Evolutionary conservation across 2,113 vertebrate species (phyloP).

Genomic region (Argyrosomus japonicus): DNA sequence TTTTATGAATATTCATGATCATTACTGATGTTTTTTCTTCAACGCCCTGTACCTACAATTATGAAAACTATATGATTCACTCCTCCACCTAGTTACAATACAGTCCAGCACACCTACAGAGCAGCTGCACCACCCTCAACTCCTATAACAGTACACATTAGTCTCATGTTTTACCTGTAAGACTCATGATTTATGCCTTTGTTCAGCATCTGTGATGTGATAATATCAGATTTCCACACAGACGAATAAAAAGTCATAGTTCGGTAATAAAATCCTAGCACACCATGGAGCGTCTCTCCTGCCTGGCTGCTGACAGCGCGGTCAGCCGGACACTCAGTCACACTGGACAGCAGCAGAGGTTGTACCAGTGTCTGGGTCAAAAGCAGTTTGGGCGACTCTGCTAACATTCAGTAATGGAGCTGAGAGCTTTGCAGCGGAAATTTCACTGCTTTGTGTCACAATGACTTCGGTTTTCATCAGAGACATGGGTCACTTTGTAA

Average conservation of each 20-base stretch:
- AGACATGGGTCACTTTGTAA: no score
- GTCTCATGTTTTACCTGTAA: background rate
- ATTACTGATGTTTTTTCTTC: background rate
- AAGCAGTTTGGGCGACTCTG: background rate
- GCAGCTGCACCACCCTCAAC: background rate
- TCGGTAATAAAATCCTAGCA: no score
- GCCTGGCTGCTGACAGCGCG: background rate
- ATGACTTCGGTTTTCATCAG: no score
- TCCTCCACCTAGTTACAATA: background rate
- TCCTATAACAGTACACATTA: background rate
- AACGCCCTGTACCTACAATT: background rate
- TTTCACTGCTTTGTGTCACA: no score
- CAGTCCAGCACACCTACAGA: background rate
- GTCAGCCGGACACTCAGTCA: background rate
- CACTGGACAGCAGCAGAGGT: background rate
- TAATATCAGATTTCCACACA: background rate
- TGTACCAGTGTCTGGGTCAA: background rate
- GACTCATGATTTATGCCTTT: background rate
- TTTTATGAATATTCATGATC: background rate
- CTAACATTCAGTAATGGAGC: background rate
- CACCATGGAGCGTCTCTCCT: no score
- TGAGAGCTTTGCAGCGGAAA: background rate
- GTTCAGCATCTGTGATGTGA: background rate
- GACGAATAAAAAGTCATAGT: background rate
- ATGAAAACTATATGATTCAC: background rate